These are phyloP conservation scores for Epizoanthus ramosus DNA, from an alignment of 92 coral and sea anemone species.

Conservation along the genomic window DNA sequence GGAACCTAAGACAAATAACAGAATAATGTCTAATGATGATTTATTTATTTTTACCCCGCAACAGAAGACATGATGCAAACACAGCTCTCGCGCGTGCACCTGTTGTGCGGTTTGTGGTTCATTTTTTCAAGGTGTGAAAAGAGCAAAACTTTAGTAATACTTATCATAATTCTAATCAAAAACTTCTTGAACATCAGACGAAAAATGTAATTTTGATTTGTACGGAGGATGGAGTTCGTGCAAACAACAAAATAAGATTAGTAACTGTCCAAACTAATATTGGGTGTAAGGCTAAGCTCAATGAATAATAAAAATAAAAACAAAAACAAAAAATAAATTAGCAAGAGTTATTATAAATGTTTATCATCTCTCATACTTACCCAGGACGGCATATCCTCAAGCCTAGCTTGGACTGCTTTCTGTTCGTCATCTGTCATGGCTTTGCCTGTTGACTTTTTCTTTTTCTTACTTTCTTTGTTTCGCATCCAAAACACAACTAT, in stretches of 20 bases:
- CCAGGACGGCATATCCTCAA: slow-evolving; percentile 89
- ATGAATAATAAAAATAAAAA: not conserved
- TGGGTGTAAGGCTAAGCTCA: not conserved
- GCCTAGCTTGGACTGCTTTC: slow-evolving; percentile 61
- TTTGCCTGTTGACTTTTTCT: slow-evolving; percentile 56
- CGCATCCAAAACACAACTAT: slow-evolving; percentile 55
- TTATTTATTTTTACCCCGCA: not conserved
- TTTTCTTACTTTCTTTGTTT: slow-evolving; percentile 58
- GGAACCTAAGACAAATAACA: not conserved
- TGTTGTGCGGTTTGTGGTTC: slow-evolving; percentile 5
- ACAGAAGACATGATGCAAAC: not conserved
- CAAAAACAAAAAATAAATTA: not conserved
- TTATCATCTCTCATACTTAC: slow-evolving; percentile 43
- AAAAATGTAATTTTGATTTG: not conserved
- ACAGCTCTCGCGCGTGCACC: slow-evolving; percentile 4
- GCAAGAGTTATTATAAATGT: not conserved
- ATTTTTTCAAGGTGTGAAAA: not conserved
- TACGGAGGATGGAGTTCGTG: not conserved
- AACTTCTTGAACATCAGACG: not conserved
- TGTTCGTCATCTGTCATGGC: slow-evolving; percentile 72
- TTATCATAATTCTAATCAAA: not conserved
- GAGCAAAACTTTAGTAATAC: slow-evolving; percentile 11
- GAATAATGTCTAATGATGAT: not conserved
- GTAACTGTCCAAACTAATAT: not conserved
- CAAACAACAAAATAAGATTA: not conserved